A percentile compares a stretch with the other conserved stretches of the same genome.
Conservation (phyloP, 2,113 vertebrate genomes). For the Kryptolebias marmoratus region DNA sequence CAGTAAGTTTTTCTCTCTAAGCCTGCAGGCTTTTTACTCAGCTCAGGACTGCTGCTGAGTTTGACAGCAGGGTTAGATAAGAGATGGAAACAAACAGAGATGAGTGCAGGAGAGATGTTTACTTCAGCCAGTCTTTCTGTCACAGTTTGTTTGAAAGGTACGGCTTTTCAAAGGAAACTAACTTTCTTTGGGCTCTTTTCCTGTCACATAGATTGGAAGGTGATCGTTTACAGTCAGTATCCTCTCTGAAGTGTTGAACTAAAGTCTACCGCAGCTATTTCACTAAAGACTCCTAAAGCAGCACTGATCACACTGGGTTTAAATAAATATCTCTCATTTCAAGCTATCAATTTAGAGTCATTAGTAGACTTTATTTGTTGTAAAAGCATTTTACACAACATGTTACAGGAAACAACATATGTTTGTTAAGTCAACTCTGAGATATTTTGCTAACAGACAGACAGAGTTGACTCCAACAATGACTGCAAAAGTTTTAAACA, state of each 20-base stretch:
- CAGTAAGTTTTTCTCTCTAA: conserved; percentile 16
- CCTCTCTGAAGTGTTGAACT: background rate
- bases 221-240: background rate
- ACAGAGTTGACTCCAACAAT: too few relatives aligned
- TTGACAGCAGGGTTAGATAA: conserved; percentile 10
- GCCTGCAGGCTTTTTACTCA: conserved; percentile 10
- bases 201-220: conserved; percentile 6
- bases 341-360: background rate
- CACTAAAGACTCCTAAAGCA: background rate
- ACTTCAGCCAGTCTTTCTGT: conserved; percentile 4
- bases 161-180: background rate
- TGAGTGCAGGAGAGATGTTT: conserved; percentile 4
- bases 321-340: background rate
- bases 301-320: background rate
- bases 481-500: too few relatives aligned
- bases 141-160: background rate
- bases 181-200: background rate
- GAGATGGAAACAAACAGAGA: conserved; percentile 3
- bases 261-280: background rate
- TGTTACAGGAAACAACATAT: too few relatives aligned
- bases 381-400: background rate
- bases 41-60: background rate
- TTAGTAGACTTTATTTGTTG: background rate
- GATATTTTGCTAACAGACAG: too few relatives aligned
- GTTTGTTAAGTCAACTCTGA: too few relatives aligned